Percentiles rank a stretch among this genome's conserved stretches.
phyloP scores from a whole-genome alignment of 2,797 vertebrate species.

The Sebastes elongatus region DNA sequence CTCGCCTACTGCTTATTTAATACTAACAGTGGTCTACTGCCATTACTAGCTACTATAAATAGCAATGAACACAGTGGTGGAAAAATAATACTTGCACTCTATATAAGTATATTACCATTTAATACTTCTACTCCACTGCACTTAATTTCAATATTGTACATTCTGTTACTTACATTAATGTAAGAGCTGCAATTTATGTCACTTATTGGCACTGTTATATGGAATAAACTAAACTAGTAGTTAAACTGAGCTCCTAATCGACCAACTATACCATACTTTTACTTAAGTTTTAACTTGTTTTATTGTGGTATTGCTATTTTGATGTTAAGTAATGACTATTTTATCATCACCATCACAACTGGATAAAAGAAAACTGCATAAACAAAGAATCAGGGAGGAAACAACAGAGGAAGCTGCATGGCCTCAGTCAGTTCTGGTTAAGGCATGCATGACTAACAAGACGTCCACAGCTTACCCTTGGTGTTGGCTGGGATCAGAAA shows the following conservation, averaged over 20 bases:
- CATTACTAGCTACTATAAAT: background rate
- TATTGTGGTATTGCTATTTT: background rate
- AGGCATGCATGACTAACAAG: background rate
- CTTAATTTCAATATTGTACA: background rate
- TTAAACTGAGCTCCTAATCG: background rate
- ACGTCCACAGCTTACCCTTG: constrained; percentile 77
- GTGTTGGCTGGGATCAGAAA: constrained; percentile 83
- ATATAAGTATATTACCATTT: background rate
- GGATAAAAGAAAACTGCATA: background rate
- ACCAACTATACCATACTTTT: background rate
- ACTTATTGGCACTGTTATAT: background rate
- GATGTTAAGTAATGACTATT: background rate
- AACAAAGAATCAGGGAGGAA: background rate
- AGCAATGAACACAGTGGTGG: background rate
- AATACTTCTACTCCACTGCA: background rate
- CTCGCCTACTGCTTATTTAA: background rate
- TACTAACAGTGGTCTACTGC: background rate
- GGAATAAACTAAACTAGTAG: background rate
- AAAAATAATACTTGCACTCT: background rate
- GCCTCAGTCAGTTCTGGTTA: background rate
- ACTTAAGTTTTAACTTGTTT: background rate
- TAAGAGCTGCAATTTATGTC: background rate
- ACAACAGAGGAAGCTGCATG: too few species aligned
- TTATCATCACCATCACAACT: background rate
- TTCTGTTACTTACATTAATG: background rate